A percentile compares a stretch with the other conserved stretches of the same genome.
Conservation (phyloP, 2,797 vertebrate genomes). For the Chaetodon trifasciatus region DNA sequence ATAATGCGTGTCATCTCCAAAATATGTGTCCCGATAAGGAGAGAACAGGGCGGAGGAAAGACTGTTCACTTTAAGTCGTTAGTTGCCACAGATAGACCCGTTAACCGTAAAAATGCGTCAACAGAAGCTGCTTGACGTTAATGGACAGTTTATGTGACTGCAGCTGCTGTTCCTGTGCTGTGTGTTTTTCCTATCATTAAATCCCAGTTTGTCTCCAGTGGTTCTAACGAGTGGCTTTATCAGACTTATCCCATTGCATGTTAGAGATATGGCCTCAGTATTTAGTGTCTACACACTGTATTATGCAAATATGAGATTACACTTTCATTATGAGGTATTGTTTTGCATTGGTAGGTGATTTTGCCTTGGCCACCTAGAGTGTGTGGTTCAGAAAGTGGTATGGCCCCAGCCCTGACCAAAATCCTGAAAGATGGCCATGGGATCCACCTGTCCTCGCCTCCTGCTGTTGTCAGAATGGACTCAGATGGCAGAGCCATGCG, state of each 20-base stretch:
- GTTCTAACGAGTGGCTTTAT: neutral
- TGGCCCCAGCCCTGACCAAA: slow-evolving; percentile 93
- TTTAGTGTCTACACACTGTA: neutral
- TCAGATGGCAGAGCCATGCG: slow-evolving; percentile 79
- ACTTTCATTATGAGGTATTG: too few relatives aligned
- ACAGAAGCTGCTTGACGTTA: neutral
- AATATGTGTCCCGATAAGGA: neutral
- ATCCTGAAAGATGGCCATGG: slow-evolving; percentile 86
- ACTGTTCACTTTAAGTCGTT: neutral
- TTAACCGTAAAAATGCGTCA: neutral
- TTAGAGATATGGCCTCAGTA: neutral
- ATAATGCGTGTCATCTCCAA: neutral
- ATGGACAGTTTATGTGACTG: neutral
- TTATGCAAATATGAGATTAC: neutral
- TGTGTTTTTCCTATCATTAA: too few relatives aligned
- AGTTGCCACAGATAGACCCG: neutral
- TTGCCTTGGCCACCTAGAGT: neutral
- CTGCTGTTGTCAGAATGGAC: slow-evolving; percentile 85
- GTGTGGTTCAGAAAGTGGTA: slow-evolving; percentile 56
- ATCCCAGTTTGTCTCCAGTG: neutral
- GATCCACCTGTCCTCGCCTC: slow-evolving; percentile 88
- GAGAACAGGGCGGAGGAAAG: too few relatives aligned
- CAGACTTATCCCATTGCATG: neutral
- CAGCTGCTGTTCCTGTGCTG: neutral
- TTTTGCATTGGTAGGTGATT: slow-evolving; percentile 23